phyloP scores from a whole-genome alignment of 2,797 vertebrate species.

The Tadarida brasiliensis region DNA sequence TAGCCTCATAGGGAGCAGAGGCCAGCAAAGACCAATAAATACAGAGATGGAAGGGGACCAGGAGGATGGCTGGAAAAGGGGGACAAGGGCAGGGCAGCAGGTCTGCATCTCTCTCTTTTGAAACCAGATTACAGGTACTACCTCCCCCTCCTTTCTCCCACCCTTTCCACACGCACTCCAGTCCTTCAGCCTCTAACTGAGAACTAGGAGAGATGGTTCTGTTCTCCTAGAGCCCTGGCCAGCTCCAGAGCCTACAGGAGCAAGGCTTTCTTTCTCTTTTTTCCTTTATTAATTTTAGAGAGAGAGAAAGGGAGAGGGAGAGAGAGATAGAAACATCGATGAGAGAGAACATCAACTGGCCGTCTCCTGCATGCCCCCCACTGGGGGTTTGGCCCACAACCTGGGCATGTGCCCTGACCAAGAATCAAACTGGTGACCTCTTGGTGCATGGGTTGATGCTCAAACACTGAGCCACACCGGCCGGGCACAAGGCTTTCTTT shows the following conservation, averaged over 20 bases:
- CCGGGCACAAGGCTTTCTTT: neutral
- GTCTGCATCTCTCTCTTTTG: neutral
- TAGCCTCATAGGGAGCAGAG: neutral
- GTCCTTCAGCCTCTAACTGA: neutral
- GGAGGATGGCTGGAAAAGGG: neutral
- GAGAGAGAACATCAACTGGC: too few relatives aligned
- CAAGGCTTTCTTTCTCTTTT: neutral
- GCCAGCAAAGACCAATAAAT: neutral
- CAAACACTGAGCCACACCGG: too few relatives aligned
- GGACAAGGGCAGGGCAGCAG: neutral
- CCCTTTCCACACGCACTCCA: neutral
- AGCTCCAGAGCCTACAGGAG: neutral
- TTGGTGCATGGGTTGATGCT: too few relatives aligned
- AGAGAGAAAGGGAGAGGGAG: too few relatives aligned
- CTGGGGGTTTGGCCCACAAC: too few relatives aligned
- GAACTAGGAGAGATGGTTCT: neutral
- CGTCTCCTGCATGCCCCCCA: too few relatives aligned
- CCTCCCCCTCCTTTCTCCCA: neutral
- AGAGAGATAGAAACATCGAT: too few relatives aligned
- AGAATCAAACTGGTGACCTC: too few relatives aligned
- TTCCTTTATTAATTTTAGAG: too few relatives aligned
- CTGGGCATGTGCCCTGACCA: too few relatives aligned
- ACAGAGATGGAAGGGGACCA: neutral
- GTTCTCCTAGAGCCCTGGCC: neutral
- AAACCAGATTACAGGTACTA: neutral